Percentiles rank a stretch among this genome's conserved stretches.
Evolutionary conservation across 2,113 vertebrate species (phyloP).

Genomic region (Scomber scombrus): DNA sequence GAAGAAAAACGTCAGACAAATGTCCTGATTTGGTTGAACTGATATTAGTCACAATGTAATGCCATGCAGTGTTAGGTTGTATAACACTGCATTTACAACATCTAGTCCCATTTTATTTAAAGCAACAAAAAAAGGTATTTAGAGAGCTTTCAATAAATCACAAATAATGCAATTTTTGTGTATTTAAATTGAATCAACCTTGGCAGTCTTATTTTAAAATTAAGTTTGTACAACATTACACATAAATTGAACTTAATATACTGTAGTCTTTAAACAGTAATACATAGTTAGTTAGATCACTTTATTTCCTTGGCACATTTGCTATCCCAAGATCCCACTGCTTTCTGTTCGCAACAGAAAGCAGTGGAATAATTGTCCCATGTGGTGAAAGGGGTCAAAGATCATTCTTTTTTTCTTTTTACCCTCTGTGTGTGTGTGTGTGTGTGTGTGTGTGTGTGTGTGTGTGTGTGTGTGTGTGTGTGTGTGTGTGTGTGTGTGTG

Average conservation of each 20-base stretch:
- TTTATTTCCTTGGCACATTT: conserved; percentile 29
- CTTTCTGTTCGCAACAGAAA: conserved; percentile 32
- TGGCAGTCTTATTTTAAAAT: neutral
- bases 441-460: too few species aligned
- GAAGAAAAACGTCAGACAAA: too few species aligned
- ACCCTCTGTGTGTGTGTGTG: neutral
- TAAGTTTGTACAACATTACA: neutral
- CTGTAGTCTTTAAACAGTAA: conserved; percentile 7
- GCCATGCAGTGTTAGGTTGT: neutral
- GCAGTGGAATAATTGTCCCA: conserved; percentile 35
- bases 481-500: too few species aligned
- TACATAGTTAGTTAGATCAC: conserved; percentile 15
- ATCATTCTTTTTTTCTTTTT: conserved; percentile 15
- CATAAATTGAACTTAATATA: neutral
- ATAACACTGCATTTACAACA: neutral
- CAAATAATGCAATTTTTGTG: neutral
- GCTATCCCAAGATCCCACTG: conserved; percentile 35
- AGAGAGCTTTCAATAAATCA: neutral
- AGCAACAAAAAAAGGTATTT: neutral
- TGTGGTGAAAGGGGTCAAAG: conserved; percentile 31
- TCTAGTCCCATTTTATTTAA: neutral
- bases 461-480: neutral
- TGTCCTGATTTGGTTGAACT: too few species aligned
- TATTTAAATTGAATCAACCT: neutral
- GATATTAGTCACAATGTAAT: neutral